These are phyloP conservation scores for Athrips mouffetella DNA, from an alignment of 2,888 invertebrate species.

Conservation along the genomic window DNA sequence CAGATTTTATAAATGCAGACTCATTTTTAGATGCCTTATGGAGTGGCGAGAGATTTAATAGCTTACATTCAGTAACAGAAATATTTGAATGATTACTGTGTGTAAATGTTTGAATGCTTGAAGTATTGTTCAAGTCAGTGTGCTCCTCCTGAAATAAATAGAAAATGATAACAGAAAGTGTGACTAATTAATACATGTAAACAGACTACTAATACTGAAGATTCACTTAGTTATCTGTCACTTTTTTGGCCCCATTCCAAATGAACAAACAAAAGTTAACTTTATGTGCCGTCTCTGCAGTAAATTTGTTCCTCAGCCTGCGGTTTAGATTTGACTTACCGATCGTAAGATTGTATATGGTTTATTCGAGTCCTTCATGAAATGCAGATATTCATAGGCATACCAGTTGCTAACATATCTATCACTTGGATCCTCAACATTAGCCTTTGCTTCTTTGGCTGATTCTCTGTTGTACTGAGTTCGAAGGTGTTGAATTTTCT, in stretches of 20 bases:
- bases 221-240: no score
- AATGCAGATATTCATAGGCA: slow-evolving; percentile 78
- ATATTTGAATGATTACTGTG: slow-evolving; percentile 41
- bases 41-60: slow-evolving; percentile 44
- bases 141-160: slow-evolving; percentile 51
- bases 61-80: slow-evolving; percentile 44
- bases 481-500: slow-evolving; percentile 79
- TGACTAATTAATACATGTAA: no score
- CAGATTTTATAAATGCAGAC: slow-evolving; percentile 42
- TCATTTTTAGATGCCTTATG: slow-evolving; percentile 51
- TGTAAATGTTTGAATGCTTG: no score
- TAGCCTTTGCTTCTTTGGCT: slow-evolving; percentile 71
- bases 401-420: slow-evolving; percentile 75
- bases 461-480: slow-evolving; percentile 81
- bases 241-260: no score
- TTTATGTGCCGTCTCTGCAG: no score
- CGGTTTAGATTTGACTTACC: slow-evolving; percentile 42
- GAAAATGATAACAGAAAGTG: no score
- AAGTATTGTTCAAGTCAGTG: slow-evolving; percentile 36
- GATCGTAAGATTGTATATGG: slow-evolving; percentile 58
- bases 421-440: slow-evolving; percentile 71
- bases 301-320: no score
- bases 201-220: no score
- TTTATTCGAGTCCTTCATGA: slow-evolving; percentile 77
- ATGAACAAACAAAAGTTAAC: no score